Conservation (phyloP, 2,888 invertebrate genomes). For the Rhynchonema sp. region DNA sequence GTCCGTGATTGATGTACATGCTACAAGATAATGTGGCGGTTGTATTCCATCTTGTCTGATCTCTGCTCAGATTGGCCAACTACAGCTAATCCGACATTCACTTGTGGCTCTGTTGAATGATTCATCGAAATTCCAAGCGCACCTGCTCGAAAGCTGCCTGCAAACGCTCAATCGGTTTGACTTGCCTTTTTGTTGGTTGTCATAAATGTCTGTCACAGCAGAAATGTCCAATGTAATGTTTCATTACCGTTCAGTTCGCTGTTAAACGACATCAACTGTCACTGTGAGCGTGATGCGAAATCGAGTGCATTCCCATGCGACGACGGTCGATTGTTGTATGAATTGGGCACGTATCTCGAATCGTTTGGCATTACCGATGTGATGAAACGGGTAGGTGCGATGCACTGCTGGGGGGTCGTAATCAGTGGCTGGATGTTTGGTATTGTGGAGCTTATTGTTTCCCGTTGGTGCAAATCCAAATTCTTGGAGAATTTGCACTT, state of each 20-base stretch:
- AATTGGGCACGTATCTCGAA: neutral
- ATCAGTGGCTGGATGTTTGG: neutral
- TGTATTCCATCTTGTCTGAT: neutral
- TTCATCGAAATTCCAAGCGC: neutral
- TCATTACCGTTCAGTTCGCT: too few species aligned
- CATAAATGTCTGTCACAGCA: neutral
- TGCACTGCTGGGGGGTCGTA: neutral
- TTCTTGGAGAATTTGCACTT: neutral
- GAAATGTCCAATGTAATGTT: too few species aligned
- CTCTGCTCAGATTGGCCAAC: slow-evolving; percentile 49
- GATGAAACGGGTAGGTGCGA: neutral
- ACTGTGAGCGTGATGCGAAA: too few species aligned
- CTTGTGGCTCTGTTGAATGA: slow-evolving; percentile 35
- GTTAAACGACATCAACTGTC: too few species aligned
- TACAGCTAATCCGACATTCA: slow-evolving; percentile 64
- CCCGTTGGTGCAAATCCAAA: neutral
- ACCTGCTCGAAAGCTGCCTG: neutral
- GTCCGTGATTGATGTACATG: too few species aligned
- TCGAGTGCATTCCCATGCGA: too few species aligned
- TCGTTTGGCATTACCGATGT: neutral
- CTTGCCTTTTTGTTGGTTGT: neutral
- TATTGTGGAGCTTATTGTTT: neutral
- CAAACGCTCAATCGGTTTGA: neutral
- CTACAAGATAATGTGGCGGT: neutral
- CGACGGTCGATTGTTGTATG: neutral